These are phyloP conservation scores for Morone chrysops DNA, from an alignment of 2,113 vertebrate genomes.

Conservation along the genomic window DNA sequence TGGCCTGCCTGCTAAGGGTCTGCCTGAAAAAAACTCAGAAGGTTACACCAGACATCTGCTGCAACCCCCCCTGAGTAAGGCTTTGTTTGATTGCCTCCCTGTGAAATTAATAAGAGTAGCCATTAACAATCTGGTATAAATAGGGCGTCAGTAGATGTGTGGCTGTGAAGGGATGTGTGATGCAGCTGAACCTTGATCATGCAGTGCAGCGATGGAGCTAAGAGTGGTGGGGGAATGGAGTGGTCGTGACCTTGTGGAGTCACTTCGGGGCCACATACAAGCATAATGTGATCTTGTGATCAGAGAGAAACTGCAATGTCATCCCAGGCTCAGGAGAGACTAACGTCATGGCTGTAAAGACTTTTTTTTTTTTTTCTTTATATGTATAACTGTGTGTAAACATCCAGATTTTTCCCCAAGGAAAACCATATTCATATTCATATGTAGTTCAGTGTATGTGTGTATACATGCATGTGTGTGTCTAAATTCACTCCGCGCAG, in stretches of 20 bases:
- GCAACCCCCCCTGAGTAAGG: constrained; percentile 48
- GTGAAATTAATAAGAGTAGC: constrained; percentile 72
- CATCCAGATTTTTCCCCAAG: neutral
- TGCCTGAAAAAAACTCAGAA: constrained; percentile 50
- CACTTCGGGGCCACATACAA: constrained; percentile 41
- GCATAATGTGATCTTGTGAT: constrained; percentile 30
- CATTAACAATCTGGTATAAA: constrained; percentile 69
- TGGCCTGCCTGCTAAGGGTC: constrained; percentile 40
- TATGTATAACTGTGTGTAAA: constrained; percentile 28
- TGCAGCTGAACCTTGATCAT: constrained; percentile 45
- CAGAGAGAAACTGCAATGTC: constrained; percentile 63
- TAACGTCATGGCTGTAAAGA: neutral
- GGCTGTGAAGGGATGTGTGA: constrained; percentile 39
- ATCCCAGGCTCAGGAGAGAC: constrained; percentile 22
- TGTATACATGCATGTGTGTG: neutral
- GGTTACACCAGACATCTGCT: constrained; percentile 71
- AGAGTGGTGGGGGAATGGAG: constrained; percentile 4
- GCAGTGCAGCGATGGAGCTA: constrained; percentile 25
- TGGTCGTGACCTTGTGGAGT: constrained; percentile 59
- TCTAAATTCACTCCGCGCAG: constrained; percentile 13
- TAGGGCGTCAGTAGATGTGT: constrained; percentile 36
- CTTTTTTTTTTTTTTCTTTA: neutral
- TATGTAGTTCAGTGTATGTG: constrained; percentile 3
- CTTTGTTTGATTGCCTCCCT: constrained; percentile 71
- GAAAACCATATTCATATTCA: constrained; percentile 24